These are phyloP conservation scores for Zaprionus africanus DNA, from an alignment of 1,140 invertebrate genomes.

Conservation along the genomic window DNA sequence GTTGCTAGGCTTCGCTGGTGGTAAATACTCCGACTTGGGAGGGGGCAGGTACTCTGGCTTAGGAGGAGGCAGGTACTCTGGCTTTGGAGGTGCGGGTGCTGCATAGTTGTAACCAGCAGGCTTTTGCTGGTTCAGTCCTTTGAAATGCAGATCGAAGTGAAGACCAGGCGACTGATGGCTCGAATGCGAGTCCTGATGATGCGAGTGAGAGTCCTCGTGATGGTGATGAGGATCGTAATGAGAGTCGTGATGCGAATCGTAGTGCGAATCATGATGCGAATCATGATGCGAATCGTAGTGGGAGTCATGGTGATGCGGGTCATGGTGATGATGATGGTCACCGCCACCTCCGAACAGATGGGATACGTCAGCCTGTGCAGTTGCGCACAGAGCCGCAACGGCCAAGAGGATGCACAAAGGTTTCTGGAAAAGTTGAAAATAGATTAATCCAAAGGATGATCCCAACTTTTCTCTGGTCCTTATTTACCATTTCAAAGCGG, in stretches of 20 bases:
- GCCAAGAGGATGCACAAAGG: constrained; percentile 52
- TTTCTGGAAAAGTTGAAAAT: constrained; percentile 41
- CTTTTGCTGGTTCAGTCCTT: constrained; percentile 43
- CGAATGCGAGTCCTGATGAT: constrained; percentile 30
- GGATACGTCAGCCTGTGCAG: constrained; percentile 58
- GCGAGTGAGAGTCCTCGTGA: constrained; percentile 22
- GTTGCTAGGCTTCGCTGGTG: constrained; percentile 41
- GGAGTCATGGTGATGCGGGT: constrained; percentile 1
- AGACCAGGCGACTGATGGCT: constrained; percentile 20
- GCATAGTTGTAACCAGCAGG: constrained; percentile 62
- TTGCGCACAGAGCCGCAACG: constrained; percentile 39
- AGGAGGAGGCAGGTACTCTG: constrained; percentile 31
- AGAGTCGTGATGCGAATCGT: constrained; percentile 24
- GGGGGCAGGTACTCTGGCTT: constrained; percentile 50
- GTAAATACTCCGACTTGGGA: constrained; percentile 35
- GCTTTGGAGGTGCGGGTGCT: constrained; percentile 58
- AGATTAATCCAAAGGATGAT: background rate
- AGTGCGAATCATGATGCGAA: constrained; percentile 6
- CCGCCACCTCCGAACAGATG: constrained; percentile 56
- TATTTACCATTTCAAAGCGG: constrained; percentile 56
- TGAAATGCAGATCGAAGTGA: constrained; percentile 58
- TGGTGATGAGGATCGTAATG: constrained; percentile 30
- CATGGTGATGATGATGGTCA: constrained; percentile 29
- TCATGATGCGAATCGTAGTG: background rate
- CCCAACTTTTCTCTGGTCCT: background rate